These are phyloP conservation scores for Lasius platythorax DNA, from an alignment of 2,888 invertebrate species.

Conservation along the genomic window DNA sequence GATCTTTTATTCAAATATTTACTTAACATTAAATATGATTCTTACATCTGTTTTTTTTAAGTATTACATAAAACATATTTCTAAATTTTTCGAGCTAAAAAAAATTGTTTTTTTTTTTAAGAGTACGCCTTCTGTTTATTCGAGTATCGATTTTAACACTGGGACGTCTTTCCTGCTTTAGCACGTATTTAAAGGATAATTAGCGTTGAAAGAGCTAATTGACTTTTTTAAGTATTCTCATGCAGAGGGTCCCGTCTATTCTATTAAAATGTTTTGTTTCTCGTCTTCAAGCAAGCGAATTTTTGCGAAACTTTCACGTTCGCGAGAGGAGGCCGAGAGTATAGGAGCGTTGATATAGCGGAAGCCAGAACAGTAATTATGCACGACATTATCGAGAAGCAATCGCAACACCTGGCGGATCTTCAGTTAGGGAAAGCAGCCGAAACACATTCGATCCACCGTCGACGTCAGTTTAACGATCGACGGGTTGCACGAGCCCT, in stretches of 20 bases:
- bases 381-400: not conserved
- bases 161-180: not conserved
- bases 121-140: constrained; percentile 13
- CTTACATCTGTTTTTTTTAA: not conserved
- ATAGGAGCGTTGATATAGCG: not conserved
- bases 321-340: not conserved
- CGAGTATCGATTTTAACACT: constrained; percentile 32
- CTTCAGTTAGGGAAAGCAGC: constrained; percentile 29
- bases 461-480: constrained; percentile 62
- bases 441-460: constrained; percentile 61
- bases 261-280: not conserved
- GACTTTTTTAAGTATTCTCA: not conserved
- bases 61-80: not conserved
- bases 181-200: constrained; percentile 1
- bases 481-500: constrained; percentile 41
- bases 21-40: not conserved
- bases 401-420: constrained; percentile 35
- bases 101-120: not conserved
- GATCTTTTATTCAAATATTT: not conserved
- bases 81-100: not conserved
- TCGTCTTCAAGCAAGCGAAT: not conserved
- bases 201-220: constrained; percentile 13
- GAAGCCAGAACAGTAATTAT: constrained; percentile 12
- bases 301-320: constrained; percentile 12
- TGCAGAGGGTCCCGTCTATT: not conserved